Conservation (phyloP, 2,797 vertebrate species). For the Vireo griseus region DNA sequence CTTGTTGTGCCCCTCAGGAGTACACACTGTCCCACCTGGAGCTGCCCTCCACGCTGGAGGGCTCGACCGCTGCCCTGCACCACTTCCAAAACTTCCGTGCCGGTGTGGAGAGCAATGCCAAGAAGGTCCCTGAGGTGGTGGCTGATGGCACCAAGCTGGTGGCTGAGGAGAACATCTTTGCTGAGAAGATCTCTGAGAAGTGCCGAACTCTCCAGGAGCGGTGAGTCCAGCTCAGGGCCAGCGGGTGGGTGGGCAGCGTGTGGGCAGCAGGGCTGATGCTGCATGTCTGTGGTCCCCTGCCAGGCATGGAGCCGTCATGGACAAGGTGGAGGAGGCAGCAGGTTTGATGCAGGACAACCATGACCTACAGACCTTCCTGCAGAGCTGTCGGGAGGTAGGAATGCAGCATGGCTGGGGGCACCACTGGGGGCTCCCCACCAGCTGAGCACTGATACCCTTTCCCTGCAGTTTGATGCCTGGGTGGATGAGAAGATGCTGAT, state of each 20-base stretch:
- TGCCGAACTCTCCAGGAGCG: slow-evolving; percentile 83
- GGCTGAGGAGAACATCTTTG: slow-evolving; percentile 83
- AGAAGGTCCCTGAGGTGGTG: slow-evolving; percentile 84
- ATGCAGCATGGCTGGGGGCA: accelerated
- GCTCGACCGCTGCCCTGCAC: slow-evolving; percentile 84
- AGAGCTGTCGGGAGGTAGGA: slow-evolving; percentile 91
- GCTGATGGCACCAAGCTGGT: slow-evolving; percentile 82
- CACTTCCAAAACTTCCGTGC: slow-evolving; percentile 89
- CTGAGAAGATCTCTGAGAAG: slow-evolving; percentile 85
- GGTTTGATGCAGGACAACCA: slow-evolving; percentile 87
- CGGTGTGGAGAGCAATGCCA: slow-evolving; percentile 86
- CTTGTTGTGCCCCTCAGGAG: slow-evolving; percentile 71
- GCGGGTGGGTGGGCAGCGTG: accelerated
- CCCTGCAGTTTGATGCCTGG: slow-evolving; percentile 87
- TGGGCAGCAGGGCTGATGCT: accelerated
- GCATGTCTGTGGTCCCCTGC: background rate
- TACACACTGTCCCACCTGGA: slow-evolving; percentile 89
- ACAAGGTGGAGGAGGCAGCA: slow-evolving; percentile 80
- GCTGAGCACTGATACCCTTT: background rate
- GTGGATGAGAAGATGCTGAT: slow-evolving; percentile 98
- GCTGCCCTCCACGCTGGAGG: slow-evolving; percentile 82
- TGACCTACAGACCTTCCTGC: slow-evolving; percentile 90
- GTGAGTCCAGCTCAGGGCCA: slow-evolving; percentile 13
- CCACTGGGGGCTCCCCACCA: accelerated
- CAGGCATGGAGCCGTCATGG: slow-evolving; percentile 79